phyloP scores from a whole-genome alignment of 2,113 vertebrate genomes.

The Dunckerocampus dactyliophorus region DNA sequence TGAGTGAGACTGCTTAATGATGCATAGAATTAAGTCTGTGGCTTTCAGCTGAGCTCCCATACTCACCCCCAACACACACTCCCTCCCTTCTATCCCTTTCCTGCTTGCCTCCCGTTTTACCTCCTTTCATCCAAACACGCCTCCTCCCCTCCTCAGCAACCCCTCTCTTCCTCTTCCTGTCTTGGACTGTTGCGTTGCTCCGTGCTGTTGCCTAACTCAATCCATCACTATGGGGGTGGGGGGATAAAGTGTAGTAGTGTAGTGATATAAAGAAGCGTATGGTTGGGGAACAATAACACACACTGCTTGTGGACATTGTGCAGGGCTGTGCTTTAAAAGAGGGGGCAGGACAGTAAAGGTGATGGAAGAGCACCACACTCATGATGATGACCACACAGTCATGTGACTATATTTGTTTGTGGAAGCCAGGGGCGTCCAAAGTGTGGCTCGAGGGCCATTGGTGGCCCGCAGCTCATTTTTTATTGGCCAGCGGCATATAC shows the following conservation, averaged over 20 bases:
- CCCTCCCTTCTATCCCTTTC: slow-evolving; percentile 43
- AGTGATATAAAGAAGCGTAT: slow-evolving; percentile 47
- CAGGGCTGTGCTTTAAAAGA: slow-evolving; percentile 1
- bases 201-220: slow-evolving; percentile 74
- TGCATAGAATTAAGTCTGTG: slow-evolving; percentile 98
- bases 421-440: no score
- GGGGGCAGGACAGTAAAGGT: no score
- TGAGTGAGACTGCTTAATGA: slow-evolving; percentile 97
- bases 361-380: no score
- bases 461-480: no score
- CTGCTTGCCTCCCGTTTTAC: slow-evolving; percentile 52
- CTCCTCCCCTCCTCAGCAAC: slow-evolving; percentile 38
- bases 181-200: slow-evolving; percentile 74
- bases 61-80: slow-evolving; percentile 50
- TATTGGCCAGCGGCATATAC: no score
- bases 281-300: slow-evolving; percentile 50
- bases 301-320: slow-evolving; percentile 31
- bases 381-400: no score
- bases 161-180: slow-evolving; percentile 60
- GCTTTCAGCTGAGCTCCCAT: slow-evolving; percentile 91
- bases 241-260: background rate
- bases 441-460: no score
- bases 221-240: slow-evolving; percentile 70
- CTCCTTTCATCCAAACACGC: slow-evolving; percentile 62
- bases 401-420: no score